Conservation (phyloP, 2,113 vertebrate genomes). For the human (Homo sapiens) region DNA sequence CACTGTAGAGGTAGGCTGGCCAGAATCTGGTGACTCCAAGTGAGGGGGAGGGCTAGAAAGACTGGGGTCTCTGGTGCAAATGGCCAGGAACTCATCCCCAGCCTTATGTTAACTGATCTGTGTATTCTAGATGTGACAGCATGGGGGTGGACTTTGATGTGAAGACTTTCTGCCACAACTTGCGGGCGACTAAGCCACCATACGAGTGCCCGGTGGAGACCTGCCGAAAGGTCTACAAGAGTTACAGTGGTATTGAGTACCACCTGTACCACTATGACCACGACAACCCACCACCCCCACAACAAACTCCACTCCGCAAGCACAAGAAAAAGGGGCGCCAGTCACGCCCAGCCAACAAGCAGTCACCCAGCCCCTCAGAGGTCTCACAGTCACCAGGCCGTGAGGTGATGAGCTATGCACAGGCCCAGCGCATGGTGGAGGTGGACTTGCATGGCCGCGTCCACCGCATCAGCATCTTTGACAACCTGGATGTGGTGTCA, state of each 20-base stretch:
- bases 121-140: slow-evolving; percentile 80
- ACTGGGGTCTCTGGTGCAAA: background rate
- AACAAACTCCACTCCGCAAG: slow-evolving; percentile 93
- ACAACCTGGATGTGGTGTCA: slow-evolving; percentile 96
- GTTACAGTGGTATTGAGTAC: slow-evolving; percentile 99
- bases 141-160: slow-evolving; percentile 99
- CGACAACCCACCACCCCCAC: slow-evolving; percentile 94
- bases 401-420: slow-evolving; percentile 98
- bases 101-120: slow-evolving; percentile 4
- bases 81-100: background rate
- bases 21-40: background rate
- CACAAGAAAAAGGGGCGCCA: slow-evolving; percentile 96
- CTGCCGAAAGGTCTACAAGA: slow-evolving; percentile 98
- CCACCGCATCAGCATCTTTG: slow-evolving; percentile 98
- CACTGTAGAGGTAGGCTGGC: background rate
- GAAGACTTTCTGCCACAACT: slow-evolving; percentile 98
- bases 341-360: slow-evolving; percentile 88
- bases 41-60: background rate
- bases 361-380: slow-evolving; percentile 94
- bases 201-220: slow-evolving; percentile 97
- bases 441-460: slow-evolving; percentile 96
- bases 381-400: slow-evolving; percentile 93
- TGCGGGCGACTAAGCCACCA: slow-evolving; percentile 97
- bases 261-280: slow-evolving; percentile 99
- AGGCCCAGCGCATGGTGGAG: slow-evolving; percentile 98